Conservation (phyloP, 2,113 vertebrate species). For the Macroglossus sobrinus region DNA sequence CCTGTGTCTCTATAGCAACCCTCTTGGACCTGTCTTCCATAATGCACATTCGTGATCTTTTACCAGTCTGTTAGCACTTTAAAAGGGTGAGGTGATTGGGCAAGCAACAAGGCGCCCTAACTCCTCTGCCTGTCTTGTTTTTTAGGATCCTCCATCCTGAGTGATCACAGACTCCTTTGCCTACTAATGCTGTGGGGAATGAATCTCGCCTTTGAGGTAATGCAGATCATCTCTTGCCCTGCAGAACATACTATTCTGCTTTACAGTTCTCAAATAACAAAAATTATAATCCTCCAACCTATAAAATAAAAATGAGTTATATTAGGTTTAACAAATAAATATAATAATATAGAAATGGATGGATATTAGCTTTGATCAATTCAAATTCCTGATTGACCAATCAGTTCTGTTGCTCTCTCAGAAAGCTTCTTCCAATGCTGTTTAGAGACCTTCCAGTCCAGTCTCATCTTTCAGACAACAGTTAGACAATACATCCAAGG, state of each 20-base stretch:
- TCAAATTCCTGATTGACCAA: background rate
- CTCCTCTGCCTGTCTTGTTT: background rate
- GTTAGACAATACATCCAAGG: background rate
- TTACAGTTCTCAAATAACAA: background rate
- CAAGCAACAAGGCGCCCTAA: fast-evolving
- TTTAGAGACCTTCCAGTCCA: background rate
- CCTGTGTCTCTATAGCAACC: background rate
- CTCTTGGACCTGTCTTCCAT: background rate
- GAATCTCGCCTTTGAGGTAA: background rate
- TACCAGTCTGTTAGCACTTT: fast-evolving
- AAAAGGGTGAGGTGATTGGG: background rate
- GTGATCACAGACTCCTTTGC: background rate
- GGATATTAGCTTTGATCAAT: background rate
- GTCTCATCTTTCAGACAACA: background rate
- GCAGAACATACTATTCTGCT: background rate
- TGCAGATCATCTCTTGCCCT: background rate
- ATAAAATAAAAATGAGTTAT: background rate
- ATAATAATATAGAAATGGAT: background rate
- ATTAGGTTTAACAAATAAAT: background rate
- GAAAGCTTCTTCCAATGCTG: background rate
- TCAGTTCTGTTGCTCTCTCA: background rate
- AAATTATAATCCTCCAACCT: fast-evolving
- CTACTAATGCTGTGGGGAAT: background rate
- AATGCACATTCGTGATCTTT: background rate
- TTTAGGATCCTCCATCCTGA: fast-evolving